Base-by-base conservation (phyloP, 2,797 vertebrate genomes). In the Sebastes baramenuke region DNA sequence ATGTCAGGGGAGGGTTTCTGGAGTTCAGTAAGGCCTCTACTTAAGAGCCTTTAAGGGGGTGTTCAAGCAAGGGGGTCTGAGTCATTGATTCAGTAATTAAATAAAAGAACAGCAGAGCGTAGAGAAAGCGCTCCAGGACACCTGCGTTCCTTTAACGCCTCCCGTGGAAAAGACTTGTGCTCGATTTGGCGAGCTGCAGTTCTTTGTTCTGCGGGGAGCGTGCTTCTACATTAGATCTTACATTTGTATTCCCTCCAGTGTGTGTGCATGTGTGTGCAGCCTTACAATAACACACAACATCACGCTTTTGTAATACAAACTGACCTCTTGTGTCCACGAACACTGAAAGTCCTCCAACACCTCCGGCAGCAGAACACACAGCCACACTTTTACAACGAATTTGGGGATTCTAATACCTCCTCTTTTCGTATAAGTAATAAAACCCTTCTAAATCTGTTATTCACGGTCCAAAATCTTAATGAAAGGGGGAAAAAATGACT, bases 381-480 rank as follows among this genome's bases (percentile, higher is more conserved):
- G 79, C 60, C 76, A 8, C 82, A 59, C 56, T 87, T 97, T 97
- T 96, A 96, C 96, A 96, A 96, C 94, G 94, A 95, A 92, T 94
- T 88, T 93, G 95, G 96, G 97, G 94, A 92, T 95, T 96, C 94
- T 95, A 89, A 83, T 96, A 95, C 94, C 90, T 83, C 87, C 72
- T 78, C 66, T 86, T 92, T 90, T 84, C 93, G 94, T 93, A 90
- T 93, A 59, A 96, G 95, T 92, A 95, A 95, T 96, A 96, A 90
- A 92, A 91, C 91, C 91, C 93, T 89, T 94, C 65, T 94, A 95
- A 96, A 97, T 95, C 95, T 94, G 92, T 92, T 90, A 90, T 94
- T 96, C 95, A 92, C 90, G 89, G 95, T 93, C 95, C 78, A 94
- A 96, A 96, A 95, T 96, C 94, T 96, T 97, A 97, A 97, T 96